phyloP scores from a whole-genome alignment of 2,113 vertebrate genomes.

The Charina bottae region DNA sequence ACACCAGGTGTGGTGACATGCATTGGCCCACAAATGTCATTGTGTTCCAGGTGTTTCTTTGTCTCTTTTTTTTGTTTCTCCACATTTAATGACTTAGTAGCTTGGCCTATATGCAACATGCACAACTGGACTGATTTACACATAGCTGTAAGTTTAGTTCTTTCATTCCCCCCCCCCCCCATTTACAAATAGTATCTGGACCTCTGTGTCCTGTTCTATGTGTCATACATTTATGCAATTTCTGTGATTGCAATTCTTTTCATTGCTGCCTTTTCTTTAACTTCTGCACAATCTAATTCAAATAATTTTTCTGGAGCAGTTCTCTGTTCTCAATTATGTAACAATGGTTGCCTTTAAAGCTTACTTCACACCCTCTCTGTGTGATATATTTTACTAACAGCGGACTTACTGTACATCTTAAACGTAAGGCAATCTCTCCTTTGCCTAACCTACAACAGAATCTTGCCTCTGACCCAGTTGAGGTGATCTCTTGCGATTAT shows the following conservation, averaged over 20 bases:
- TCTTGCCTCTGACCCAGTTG: background rate
- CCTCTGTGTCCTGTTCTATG: background rate
- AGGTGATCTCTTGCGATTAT: background rate
- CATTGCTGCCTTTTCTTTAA: background rate
- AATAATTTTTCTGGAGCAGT: background rate
- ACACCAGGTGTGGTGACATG: background rate
- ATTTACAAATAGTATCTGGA: background rate
- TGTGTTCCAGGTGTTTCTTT: too few relatives aligned
- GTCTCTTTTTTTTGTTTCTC: too few relatives aligned
- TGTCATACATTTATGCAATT: background rate
- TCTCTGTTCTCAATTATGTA: background rate
- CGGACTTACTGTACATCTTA: background rate
- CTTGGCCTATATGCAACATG: background rate
- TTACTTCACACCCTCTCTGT: background rate
- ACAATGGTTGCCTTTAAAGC: background rate
- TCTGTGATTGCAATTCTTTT: background rate
- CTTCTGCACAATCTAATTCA: background rate
- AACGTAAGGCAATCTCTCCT: background rate
- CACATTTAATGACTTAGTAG: background rate
- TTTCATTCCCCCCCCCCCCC: background rate
- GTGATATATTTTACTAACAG: background rate
- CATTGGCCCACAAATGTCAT: too few relatives aligned
- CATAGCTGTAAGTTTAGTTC: background rate
- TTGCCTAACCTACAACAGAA: background rate
- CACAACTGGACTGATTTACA: background rate